Evolutionary conservation across 2,797 vertebrate genomes (phyloP), one percentile per base, ranked within the genome.

Genomic region (Dromococcyx pavoninus): DNA sequence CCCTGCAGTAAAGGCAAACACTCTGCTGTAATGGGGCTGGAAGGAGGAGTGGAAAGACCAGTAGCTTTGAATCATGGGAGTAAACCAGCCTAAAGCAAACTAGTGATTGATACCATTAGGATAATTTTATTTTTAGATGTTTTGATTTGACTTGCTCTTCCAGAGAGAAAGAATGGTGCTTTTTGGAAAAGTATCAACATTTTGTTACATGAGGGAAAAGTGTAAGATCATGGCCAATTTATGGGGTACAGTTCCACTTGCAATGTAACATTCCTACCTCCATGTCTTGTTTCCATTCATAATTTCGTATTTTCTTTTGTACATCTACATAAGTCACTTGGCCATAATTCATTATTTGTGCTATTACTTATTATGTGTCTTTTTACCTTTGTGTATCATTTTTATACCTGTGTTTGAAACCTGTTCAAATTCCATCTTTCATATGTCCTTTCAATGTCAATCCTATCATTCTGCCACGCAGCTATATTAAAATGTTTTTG

Each of bases 1-100:
- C 13, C 23, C 19, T 30, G 33, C 19, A n/a, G 11, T 19, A 13
- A 13, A 39, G 32, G 23, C 9, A 54, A 33, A 50, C 13, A 17
- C 5, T 74, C 30, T 64, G 39, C 43, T 0, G 0, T 35, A 19
- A 48, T 0, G 3, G 25, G 24, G 4, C 41, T 70, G 46, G 41
- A 71, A 43, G 44, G 33, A 39, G 32, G 11, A 17, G 2, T 32
- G 57, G 43, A 46, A 51, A 44, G 35, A n/a, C 18, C 13, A 4
- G 86, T 73, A 39, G 11, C 30, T 56, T 64, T 23, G n/a, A 35
- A 27, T 60, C 53, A 23, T 1, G 2, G 35, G 9, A n/a, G 4
- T 69, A 69, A 69, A 76, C 3, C n/a, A 25, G 8, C 57, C 24
- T 23, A 41, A 77, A n/a, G 66, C 27, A 61, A 61, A 77, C 43